phyloP scores from a whole-genome alignment of 2,113 vertebrate species.

The Electrona antarctica region DNA sequence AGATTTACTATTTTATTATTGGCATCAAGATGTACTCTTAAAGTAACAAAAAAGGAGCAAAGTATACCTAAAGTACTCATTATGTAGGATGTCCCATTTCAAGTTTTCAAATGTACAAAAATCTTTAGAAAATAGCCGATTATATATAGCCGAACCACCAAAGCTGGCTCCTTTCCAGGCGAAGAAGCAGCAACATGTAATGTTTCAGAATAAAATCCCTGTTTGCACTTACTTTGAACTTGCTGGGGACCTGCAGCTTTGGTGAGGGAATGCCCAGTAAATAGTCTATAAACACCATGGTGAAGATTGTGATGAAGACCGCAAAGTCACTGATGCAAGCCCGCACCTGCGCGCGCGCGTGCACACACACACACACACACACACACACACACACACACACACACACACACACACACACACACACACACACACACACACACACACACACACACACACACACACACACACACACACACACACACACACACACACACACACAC shows the following conservation, averaged over 20 bases:
- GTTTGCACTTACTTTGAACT: constrained; percentile 89
- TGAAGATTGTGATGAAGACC: constrained; percentile 96
- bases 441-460: too few relatives aligned
- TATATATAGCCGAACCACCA: too few relatives aligned
- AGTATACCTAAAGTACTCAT: too few relatives aligned
- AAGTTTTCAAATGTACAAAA: too few relatives aligned
- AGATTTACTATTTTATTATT: too few relatives aligned
- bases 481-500: not conserved
- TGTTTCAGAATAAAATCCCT: not conserved
- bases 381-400: not conserved
- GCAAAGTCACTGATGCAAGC: constrained; percentile 97
- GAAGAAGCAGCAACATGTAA: too few relatives aligned
- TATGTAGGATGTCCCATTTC: too few relatives aligned
- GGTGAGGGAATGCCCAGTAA: constrained; percentile 93
- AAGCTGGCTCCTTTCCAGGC: too few relatives aligned
- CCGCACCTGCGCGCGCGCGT: constrained; percentile 82
- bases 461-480: constrained; percentile 1
- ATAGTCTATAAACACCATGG: constrained; percentile 94
- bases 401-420: not conserved
- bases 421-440: too few relatives aligned
- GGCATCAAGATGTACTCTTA: too few relatives aligned
- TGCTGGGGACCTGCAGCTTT: constrained; percentile 95
- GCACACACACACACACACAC: not conserved
- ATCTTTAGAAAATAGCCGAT: too few relatives aligned
- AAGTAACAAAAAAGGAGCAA: not conserved